Conservation (phyloP, 2,797 vertebrate species). For the Sebastiscus tertius region DNA sequence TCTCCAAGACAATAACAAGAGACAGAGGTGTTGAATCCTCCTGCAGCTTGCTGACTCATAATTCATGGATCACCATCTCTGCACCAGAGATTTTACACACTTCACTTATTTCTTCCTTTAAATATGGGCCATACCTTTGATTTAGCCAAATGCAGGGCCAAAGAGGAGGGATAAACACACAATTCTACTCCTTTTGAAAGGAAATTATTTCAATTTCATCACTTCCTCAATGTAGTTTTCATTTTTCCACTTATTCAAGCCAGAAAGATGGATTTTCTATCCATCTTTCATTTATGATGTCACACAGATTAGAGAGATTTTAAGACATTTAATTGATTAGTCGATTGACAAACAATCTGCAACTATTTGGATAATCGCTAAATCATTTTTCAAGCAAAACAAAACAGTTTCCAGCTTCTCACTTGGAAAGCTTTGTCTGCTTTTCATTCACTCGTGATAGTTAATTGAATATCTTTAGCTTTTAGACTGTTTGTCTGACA, state of each 20-base stretch:
- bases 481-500: neutral
- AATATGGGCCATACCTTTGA: neutral
- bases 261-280: neutral
- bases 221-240: neutral
- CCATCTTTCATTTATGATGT: neutral
- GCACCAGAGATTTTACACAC: neutral
- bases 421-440: neutral
- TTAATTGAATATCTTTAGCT: neutral
- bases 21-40: neutral
- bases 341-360: neutral
- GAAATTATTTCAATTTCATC: neutral
- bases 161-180: neutral
- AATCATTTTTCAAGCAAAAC: neutral
- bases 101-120: slow-evolving; percentile 4
- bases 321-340: neutral
- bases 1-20: neutral
- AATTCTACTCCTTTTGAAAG: neutral
- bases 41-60: neutral
- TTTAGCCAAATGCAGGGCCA: neutral
- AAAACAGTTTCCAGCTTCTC: neutral
- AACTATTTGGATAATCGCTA: neutral
- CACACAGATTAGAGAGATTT: neutral
- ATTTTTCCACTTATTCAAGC: neutral
- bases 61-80: neutral
- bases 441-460: neutral